Evolutionary conservation across 2,113 vertebrate species (phyloP).

Genomic region (Salminus brasiliensis): DNA sequence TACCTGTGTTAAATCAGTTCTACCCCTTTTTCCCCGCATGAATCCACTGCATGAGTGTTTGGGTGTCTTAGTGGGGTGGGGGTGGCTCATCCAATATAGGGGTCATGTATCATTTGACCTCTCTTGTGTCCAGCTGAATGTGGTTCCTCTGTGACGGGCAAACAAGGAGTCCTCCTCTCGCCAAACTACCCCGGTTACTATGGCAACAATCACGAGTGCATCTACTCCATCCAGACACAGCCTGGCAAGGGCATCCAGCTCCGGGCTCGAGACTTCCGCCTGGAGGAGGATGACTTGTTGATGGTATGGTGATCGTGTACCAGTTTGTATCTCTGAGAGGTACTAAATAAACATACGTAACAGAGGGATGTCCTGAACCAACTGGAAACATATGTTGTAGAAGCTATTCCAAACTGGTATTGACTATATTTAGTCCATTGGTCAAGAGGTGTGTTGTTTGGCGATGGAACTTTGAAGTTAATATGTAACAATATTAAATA

Average conservation of each 20-base stretch:
- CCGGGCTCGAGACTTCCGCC: conserved; percentile 86
- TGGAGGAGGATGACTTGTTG: conserved; percentile 89
- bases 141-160: conserved; percentile 93
- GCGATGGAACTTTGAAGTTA: too few species aligned
- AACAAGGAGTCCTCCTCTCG: conserved; percentile 94
- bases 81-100: not conserved
- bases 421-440: not conserved
- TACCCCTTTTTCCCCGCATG: not conserved
- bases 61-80: not conserved
- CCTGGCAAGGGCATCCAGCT: conserved; percentile 96
- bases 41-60: conserved; percentile 5
- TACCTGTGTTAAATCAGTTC: not conserved
- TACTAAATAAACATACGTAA: too few species aligned
- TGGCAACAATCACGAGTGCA: conserved; percentile 95
- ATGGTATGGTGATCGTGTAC: conserved; percentile 73
- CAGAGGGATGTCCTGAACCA: too few species aligned
- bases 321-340: not conserved
- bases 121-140: conserved; percentile 85
- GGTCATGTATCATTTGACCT: conserved; percentile 34
- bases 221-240: conserved; percentile 98
- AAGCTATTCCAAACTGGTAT: not conserved
- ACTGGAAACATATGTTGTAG: not conserved
- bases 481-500: too few species aligned
- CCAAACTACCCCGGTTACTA: conserved; percentile 97
- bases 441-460: too few species aligned